These are phyloP conservation scores for Onychorhynchus coronatus DNA, from an alignment of 2,113 vertebrate genomes.

Conservation along the genomic window DNA sequence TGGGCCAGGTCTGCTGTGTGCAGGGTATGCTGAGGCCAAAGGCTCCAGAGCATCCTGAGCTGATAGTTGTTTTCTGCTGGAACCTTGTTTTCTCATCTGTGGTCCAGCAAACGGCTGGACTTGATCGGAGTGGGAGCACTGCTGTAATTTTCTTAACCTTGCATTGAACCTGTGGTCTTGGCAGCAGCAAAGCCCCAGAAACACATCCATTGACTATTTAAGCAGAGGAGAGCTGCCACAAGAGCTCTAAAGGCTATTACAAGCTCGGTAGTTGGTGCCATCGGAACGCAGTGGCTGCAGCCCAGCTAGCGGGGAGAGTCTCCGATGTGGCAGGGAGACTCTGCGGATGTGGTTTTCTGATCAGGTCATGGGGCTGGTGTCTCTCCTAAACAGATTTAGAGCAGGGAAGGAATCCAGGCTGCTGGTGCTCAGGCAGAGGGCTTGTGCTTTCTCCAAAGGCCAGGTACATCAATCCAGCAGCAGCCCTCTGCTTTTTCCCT, in stretches of 20 bases:
- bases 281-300: not conserved
- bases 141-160: conserved; percentile 41
- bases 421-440: not conserved
- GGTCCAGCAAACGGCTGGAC: not conserved
- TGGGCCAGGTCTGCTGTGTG: not conserved
- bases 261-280: not conserved
- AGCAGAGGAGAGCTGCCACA: not conserved
- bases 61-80: not conserved
- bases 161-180: conserved; percentile 9
- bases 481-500: not conserved
- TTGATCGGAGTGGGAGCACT: not conserved
- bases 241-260: not conserved
- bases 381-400: not conserved
- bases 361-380: not conserved
- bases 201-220: not conserved
- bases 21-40: not conserved
- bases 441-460: not conserved
- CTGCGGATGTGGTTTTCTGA: not conserved
- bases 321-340: not conserved
- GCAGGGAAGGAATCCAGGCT: not conserved
- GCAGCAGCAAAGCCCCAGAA: conserved; percentile 7
- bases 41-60: not conserved
- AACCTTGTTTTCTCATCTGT: not conserved
- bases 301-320: not conserved
- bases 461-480: not conserved